phyloP scores from a whole-genome alignment of 2,113 vertebrate genomes.

The Phylloscopus whistleri region DNA sequence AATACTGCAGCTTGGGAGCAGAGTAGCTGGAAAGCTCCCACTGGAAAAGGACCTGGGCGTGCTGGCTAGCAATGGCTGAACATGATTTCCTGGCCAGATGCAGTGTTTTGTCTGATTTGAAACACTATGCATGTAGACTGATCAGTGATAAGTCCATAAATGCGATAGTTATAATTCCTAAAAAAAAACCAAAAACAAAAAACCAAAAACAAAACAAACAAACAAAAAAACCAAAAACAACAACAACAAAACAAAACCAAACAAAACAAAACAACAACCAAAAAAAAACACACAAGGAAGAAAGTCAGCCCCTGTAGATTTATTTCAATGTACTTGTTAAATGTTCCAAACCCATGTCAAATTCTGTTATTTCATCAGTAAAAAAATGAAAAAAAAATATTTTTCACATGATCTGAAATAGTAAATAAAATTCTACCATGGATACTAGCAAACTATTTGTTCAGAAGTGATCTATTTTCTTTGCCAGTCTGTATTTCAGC shows the following conservation, averaged over 20 bases:
- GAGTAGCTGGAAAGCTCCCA: neutral
- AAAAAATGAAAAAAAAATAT: neutral
- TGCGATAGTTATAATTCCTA: neutral
- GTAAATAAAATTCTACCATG: neutral
- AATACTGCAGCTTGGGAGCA: neutral
- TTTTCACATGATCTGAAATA: neutral
- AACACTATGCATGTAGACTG: neutral
- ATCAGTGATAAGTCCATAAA: neutral
- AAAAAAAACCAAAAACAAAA: neutral
- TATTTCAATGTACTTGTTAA: neutral
- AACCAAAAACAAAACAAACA: neutral
- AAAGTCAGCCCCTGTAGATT: neutral
- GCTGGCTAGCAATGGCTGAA: neutral
- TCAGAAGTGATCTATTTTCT: neutral
- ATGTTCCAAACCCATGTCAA: neutral
- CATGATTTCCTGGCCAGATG: neutral
- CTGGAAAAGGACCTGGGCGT: neutral
- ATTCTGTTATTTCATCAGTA: neutral
- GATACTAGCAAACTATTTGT: neutral
- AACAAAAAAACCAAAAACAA: neutral
- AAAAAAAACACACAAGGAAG: neutral
- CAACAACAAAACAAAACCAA: neutral
- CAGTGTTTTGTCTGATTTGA: neutral
- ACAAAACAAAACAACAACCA: neutral
- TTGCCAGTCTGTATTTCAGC: neutral